phyloP scores from a whole-genome alignment of 2,113 vertebrate species.

The Arizona elegans region DNA sequence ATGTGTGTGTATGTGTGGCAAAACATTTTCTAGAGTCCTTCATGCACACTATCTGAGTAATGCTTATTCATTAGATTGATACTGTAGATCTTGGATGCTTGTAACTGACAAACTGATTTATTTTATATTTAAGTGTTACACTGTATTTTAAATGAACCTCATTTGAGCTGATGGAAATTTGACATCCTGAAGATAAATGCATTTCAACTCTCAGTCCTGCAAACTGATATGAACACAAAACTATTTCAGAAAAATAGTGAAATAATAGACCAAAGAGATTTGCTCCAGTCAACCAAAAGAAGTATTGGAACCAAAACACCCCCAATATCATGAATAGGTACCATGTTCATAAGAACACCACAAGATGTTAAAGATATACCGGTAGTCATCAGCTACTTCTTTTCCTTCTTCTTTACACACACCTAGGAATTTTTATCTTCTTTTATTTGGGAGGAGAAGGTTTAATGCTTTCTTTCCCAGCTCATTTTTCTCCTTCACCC shows the following conservation, averaged over 20 bases:
- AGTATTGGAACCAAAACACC: background rate
- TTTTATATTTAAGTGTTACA: background rate
- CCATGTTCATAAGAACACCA: background rate
- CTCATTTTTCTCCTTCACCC: background rate
- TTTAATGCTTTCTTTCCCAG: background rate
- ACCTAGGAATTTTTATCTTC: background rate
- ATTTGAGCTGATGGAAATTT: background rate
- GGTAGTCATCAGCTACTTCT: background rate
- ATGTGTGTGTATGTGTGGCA: background rate
- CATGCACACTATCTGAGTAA: background rate
- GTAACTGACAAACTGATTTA: background rate
- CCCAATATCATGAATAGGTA: background rate
- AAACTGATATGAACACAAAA: background rate
- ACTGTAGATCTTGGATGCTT: background rate
- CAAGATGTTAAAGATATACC: background rate
- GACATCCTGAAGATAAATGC: background rate
- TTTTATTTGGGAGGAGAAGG: background rate
- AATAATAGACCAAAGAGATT: background rate
- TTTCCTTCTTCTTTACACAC: background rate
- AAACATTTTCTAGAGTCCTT: background rate
- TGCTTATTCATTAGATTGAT: background rate
- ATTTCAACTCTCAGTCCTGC: background rate
- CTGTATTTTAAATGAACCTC: background rate
- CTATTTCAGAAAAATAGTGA: background rate
- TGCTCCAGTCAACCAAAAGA: background rate